Evolutionary conservation across 1,140 invertebrate species (phyloP), one percentile per base, ranked within the genome.

Genomic region (Dolichoris vasculosae): DNA sequence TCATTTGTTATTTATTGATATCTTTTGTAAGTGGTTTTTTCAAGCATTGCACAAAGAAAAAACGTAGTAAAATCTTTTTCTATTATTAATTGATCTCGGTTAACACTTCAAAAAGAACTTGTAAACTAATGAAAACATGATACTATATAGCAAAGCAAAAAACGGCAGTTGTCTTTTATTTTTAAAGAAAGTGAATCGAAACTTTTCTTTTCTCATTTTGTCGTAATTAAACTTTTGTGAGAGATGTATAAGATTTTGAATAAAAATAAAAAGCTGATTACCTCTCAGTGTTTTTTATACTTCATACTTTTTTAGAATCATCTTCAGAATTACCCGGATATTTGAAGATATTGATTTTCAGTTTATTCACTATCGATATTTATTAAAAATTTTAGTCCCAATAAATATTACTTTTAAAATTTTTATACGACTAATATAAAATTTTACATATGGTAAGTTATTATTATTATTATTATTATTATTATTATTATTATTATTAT

Each of bases 1-100:
- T 35, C 11, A 64, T 30, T 35, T 83, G 85, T 86, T 83, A 86
- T 86, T 86, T 86, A 86, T 86, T 80, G 51, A 86, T 83, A 83
- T 86, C 46, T 83, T 83, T 78, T 86, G 48, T 86, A 79, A 78
- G 46, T 69, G 75, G 48, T 77, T 85, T 63, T 82, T 40, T 80
- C 48, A 80, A 73, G 35, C 43, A 51, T 83, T 67, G 48, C 38
- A 64, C 35, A 82, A 75, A 59, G 59, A 84, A 84, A 81, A 69
- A 85, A 77, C 32, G 3, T 51, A 59, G n/a, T 13, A 6, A 64
- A 64, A 77, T 20, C 51, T 46, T 86, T 78, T 86, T 82, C 79
- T 83, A 82, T 86, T 38, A 38, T 69, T 82, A 71, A 82, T 83
- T 86, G 85, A 86, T 86, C 85, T 86, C 85, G 46, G 46, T 86